Evolutionary conservation across 2,113 vertebrate genomes (phyloP).

Genomic region (Crocuta crocuta): DNA sequence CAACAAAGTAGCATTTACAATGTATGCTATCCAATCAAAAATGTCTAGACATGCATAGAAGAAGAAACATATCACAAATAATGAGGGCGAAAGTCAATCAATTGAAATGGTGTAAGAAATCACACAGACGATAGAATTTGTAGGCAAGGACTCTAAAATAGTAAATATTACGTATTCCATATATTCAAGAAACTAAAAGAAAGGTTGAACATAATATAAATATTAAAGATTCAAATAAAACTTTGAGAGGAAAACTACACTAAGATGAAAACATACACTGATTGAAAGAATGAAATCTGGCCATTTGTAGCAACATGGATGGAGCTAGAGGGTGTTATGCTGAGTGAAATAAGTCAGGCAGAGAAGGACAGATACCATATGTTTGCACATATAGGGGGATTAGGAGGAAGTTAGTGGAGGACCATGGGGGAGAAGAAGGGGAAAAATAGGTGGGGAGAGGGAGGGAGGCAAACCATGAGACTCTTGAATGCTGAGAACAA

Average conservation of each 20-base stretch:
- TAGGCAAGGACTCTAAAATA: neutral
- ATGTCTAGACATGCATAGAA: neutral
- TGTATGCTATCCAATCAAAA: neutral
- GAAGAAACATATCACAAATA: neutral
- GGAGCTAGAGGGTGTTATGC: too few species aligned
- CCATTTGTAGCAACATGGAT: too few species aligned
- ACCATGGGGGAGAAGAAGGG: too few species aligned
- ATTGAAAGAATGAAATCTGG: neutral
- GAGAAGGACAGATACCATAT: too few species aligned
- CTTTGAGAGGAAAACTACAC: neutral
- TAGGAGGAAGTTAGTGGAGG: too few species aligned
- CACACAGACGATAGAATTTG: neutral
- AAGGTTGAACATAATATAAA: neutral
- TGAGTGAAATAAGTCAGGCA: too few species aligned
- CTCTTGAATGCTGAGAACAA: too few species aligned
- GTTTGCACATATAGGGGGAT: too few species aligned
- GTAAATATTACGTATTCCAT: neutral
- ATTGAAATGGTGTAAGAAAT: neutral
- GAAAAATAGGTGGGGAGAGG: too few species aligned
- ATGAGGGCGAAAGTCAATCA: neutral
- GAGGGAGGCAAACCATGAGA: too few species aligned
- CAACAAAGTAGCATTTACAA: neutral
- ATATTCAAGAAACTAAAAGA: neutral
- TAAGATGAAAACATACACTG: neutral
- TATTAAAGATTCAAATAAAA: neutral